Conservation (phyloP, 2,113 vertebrate genomes). For the Pionites leucogaster region DNA sequence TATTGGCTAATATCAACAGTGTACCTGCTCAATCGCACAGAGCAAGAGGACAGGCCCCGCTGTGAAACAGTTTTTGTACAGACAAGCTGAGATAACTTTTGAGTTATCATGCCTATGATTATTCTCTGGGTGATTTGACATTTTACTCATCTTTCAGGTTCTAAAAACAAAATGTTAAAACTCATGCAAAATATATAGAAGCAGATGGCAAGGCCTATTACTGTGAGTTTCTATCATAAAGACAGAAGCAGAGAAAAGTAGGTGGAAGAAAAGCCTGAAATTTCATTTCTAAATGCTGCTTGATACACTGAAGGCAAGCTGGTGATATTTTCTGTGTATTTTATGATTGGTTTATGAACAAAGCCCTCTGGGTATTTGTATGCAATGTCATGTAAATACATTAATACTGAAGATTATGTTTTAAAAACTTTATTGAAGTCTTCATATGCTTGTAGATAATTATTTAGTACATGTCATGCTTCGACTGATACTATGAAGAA, state of each 20-base stretch:
- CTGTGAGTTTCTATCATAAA: constrained; percentile 21
- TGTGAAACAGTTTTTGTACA: constrained; percentile 7
- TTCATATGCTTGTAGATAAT: not conserved
- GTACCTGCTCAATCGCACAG: not conserved
- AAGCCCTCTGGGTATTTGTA: not conserved
- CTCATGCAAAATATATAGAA: constrained; percentile 62
- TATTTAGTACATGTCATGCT: not conserved
- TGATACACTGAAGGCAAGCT: constrained; percentile 22
- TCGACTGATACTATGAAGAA: not conserved
- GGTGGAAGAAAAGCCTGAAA: not conserved
- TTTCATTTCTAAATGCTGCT: constrained; percentile 41
- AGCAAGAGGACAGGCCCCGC: not conserved
- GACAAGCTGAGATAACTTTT: constrained; percentile 62
- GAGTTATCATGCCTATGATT: constrained; percentile 56
- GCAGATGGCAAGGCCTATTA: constrained; percentile 61
- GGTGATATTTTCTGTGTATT: not conserved
- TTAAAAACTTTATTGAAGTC: not conserved
- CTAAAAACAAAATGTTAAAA: constrained; percentile 72
- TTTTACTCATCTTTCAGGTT: constrained; percentile 71
- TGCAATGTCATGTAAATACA: not conserved
- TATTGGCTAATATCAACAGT: not conserved
- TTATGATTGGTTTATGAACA: constrained; percentile 1
- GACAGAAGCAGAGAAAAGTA: not conserved
- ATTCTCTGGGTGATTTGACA: constrained; percentile 70
- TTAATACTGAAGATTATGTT: not conserved